These are phyloP conservation scores for Agrilus biguttatus DNA, from an alignment of 2,888 invertebrate species.

Conservation along the genomic window DNA sequence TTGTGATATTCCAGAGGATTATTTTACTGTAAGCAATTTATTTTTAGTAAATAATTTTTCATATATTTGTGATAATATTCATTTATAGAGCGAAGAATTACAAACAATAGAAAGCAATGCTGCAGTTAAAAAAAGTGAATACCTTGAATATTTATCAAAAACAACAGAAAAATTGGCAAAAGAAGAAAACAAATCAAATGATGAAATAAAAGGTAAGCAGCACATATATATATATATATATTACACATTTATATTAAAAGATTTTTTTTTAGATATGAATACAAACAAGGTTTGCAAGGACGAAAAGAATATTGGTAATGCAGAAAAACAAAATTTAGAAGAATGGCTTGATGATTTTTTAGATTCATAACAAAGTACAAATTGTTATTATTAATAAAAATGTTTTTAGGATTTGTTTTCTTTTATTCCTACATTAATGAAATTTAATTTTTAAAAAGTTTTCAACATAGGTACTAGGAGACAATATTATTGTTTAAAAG, in stretches of 20 bases:
- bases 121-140: not conserved
- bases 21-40: constrained; percentile 9
- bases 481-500: too few relatives aligned
- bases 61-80: not conserved
- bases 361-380: constrained; percentile 5
- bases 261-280: too few relatives aligned
- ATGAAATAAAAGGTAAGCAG: not conserved
- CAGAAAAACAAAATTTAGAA: constrained; percentile 12
- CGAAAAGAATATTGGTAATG: not conserved
- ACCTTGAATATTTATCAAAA: constrained; percentile 2
- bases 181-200: not conserved
- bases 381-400: too few relatives aligned
- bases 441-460: too few relatives aligned
- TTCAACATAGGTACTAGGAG: too few relatives aligned
- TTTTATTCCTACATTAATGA: too few relatives aligned
- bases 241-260: not conserved
- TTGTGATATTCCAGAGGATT: constrained; percentile 9
- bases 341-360: constrained; percentile 20
- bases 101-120: constrained; percentile 3
- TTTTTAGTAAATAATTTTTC: not conserved
- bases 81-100: constrained; percentile 7
- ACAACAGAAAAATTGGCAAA: constrained; percentile 1
- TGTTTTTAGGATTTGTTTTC: too few relatives aligned
- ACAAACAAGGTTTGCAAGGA: not conserved
- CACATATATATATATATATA: not conserved